A percentile compares a stretch with the other conserved stretches of the same genome.
Evolutionary conservation across 2,113 vertebrate species (phyloP).

Genomic region (Archilochus colubris): DNA sequence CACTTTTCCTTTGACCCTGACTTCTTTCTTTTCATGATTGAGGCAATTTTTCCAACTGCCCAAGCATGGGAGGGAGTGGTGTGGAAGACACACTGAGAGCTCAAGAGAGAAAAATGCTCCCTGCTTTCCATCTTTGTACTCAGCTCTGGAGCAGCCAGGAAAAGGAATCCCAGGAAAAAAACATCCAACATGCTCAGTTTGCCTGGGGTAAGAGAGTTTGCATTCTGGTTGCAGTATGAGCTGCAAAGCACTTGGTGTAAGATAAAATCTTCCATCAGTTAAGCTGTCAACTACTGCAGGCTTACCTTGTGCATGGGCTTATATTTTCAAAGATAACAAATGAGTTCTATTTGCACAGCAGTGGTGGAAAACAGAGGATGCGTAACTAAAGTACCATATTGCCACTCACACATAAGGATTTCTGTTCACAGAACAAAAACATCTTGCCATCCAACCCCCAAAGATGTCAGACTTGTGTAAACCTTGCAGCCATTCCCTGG

Average conservation of each 20-base stretch:
- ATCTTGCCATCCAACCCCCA: neutral
- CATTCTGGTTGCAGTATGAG: neutral
- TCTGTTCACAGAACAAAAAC: neutral
- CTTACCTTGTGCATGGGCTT: neutral
- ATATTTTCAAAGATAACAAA: neutral
- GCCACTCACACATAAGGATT: neutral
- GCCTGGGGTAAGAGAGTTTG: neutral
- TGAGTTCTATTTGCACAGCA: neutral
- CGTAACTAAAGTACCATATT: neutral
- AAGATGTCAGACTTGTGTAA: neutral
- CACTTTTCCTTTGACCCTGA: neutral
- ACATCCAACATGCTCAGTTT: neutral
- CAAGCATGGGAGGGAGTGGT: neutral
- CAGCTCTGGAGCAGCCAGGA: neutral
- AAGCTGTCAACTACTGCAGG: neutral
- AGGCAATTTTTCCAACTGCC: neutral
- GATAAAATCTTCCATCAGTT: conserved; percentile 2
- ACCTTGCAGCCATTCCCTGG: neutral
- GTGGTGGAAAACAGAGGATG: neutral
- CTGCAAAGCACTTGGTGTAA: neutral
- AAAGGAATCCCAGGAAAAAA: conserved; percentile 33
- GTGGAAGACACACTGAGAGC: neutral
- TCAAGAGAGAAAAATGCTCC: neutral
- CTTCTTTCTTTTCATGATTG: neutral
- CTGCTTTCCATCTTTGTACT: neutral